Evolutionary conservation across 2,888 invertebrate species (phyloP).

Genomic region (Atethmia centrago): DNA sequence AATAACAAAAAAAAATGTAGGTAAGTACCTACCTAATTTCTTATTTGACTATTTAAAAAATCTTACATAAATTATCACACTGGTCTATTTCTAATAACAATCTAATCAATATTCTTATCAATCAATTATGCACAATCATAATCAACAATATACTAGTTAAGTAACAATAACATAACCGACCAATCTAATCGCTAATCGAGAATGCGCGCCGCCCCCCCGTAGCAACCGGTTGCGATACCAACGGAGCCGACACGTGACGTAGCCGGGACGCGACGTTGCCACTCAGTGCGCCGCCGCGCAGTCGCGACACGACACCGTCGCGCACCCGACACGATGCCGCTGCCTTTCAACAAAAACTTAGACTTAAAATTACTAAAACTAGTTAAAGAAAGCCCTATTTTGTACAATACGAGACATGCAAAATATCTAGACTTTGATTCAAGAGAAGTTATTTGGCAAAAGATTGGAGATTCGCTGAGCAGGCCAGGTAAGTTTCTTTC

Average conservation of each 20-base stretch:
- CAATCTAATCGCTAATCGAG: constrained; percentile 19
- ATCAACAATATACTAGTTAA: background rate
- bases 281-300: constrained; percentile 63
- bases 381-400: constrained; percentile 79
- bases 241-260: constrained; percentile 62
- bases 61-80: background rate
- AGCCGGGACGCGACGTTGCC: constrained; percentile 72
- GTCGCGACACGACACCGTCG: constrained; percentile 58
- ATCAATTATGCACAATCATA: background rate
- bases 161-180: background rate
- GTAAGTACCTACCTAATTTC: background rate
- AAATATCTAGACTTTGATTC: constrained; percentile 81
- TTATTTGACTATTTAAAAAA: background rate
- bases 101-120: background rate
- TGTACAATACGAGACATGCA: constrained; percentile 80
- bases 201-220: constrained; percentile 35
- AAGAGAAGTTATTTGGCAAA: constrained; percentile 85
- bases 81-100: background rate
- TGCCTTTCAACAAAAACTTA: constrained; percentile 79
- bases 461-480: constrained; percentile 81
- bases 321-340: constrained; percentile 76
- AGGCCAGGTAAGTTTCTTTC: constrained; percentile 79
- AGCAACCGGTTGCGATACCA: constrained; percentile 58
- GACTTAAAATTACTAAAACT: constrained; percentile 79
- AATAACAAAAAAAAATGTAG: too few species aligned